Base-by-base conservation (phyloP, 2,797 vertebrate genomes). In the Merluccius polli region DNA sequence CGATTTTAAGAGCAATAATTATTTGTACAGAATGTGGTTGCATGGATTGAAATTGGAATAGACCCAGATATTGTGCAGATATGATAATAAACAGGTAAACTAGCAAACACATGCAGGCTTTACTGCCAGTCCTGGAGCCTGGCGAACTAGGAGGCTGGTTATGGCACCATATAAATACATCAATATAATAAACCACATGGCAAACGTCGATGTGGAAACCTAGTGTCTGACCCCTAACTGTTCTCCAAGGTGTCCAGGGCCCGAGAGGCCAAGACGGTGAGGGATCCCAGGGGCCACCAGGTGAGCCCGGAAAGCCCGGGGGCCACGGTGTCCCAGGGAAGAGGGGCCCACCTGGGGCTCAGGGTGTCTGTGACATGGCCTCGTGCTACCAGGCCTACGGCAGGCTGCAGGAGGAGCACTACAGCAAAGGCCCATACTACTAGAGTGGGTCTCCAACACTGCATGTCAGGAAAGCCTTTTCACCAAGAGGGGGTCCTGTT, bases 341-440 rank as follows among this genome's bases (percentile, higher is more conserved):
- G 79, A 87, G 86, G 21, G 91, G 91, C 11, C 79, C 83, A 31
- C 79, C 89, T 4, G 91, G 91, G 59, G 52, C 76, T 4, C 72
- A 84, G 4, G 91, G 91, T 0, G 72, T 87, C 36, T 92, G 91
- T 33, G 91, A 92, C 74, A 75, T 84, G 0, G 79, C 90, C n/a
- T 82, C 83, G 29, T 92, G 91, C 79, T 89, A 90, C 77, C 87
- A 85, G 80, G 81, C 81, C 68, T 90, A 90, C n/a, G 67, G 70
- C 6, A 77, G 75, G 15, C 73, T 76, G 33, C 83, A 78, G 35
- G 76, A 88, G 0, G 79, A 88, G 24, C 87, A 77, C 13, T 91
- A 90, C 74, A 89, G 78, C 75, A 92, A 92, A 87, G 91, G 91
- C 68, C 91, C 91, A 15, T 86, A 87, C 79, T 89, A 91, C 74